A percentile compares a stretch with the other conserved stretches of the same genome.
These are phyloP conservation scores for Anas platyrhynchos DNA, from an alignment of 2,113 vertebrate genomes.

Conservation along the genomic window DNA sequence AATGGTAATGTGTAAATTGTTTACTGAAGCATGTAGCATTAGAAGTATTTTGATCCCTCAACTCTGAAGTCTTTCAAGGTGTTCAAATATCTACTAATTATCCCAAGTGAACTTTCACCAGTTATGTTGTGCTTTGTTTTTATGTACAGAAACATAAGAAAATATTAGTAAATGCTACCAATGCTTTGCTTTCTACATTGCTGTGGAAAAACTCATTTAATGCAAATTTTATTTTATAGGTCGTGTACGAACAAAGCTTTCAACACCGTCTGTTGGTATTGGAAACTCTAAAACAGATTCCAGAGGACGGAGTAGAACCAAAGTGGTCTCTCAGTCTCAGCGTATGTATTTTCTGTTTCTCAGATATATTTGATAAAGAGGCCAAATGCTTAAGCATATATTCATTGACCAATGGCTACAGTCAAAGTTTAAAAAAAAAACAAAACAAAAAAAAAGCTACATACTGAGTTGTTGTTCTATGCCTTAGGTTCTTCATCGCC, in stretches of 20 bases:
- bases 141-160: background rate
- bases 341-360: slow-evolving; percentile 83
- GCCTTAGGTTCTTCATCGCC: slow-evolving; percentile 98
- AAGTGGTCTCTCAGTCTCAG: slow-evolving; percentile 97
- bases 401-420: slow-evolving; percentile 74
- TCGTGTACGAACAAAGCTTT: slow-evolving; percentile 89
- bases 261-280: slow-evolving; percentile 76
- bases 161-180: background rate
- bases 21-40: background rate
- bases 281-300: slow-evolving; percentile 89
- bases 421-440: slow-evolving; percentile 52
- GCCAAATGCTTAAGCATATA: slow-evolving; percentile 34
- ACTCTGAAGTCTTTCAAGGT: background rate
- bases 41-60: background rate
- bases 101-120: background rate
- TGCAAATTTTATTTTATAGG: slow-evolving; percentile 74
- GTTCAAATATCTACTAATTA: slow-evolving; percentile 67
- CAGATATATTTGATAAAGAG: background rate
- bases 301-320: slow-evolving; percentile 91
- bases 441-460: slow-evolving; percentile 29
- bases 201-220: background rate
- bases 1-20: background rate
- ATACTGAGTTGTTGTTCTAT: slow-evolving; percentile 85
- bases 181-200: background rate
- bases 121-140: background rate